Evolutionary conservation across 2,888 invertebrate species (phyloP).

Genomic region (Eupithecia pulchellata): DNA sequence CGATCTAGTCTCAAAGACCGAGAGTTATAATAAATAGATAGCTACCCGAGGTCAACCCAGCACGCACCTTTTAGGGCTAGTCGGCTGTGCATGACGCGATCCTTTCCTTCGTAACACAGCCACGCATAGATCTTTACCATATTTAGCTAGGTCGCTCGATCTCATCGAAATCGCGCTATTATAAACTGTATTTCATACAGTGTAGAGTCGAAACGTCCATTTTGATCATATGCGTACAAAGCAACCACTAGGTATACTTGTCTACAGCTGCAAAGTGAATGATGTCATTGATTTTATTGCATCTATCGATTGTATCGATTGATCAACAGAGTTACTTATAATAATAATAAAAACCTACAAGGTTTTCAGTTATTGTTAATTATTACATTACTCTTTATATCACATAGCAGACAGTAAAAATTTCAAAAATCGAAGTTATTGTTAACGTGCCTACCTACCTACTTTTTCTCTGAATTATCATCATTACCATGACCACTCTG

Average conservation of each 20-base stretch:
- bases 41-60: constrained; percentile 34
- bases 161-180: constrained; percentile 22
- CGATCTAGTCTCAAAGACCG: not conserved
- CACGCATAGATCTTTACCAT: constrained; percentile 46
- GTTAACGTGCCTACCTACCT: no score
- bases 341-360: no score
- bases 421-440: no score
- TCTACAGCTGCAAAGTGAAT: constrained; percentile 42
- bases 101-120: constrained; percentile 38
- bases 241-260: constrained; percentile 17
- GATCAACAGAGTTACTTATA: not conserved
- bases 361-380: no score
- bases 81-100: constrained; percentile 57
- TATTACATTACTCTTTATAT: no score
- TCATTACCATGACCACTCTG: no score
- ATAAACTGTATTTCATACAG: constrained; percentile 25
- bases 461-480: no score
- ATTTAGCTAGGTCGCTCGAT: constrained; percentile 50
- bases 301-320: constrained; percentile 5
- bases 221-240: constrained; percentile 14
- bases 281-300: constrained; percentile 49
- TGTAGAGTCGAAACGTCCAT: constrained; percentile 19
- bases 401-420: no score
- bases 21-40: not conserved
- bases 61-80: constrained; percentile 20